Base-by-base conservation (phyloP, 1,140 invertebrate species). In the Drosophila yakuba region DNA sequence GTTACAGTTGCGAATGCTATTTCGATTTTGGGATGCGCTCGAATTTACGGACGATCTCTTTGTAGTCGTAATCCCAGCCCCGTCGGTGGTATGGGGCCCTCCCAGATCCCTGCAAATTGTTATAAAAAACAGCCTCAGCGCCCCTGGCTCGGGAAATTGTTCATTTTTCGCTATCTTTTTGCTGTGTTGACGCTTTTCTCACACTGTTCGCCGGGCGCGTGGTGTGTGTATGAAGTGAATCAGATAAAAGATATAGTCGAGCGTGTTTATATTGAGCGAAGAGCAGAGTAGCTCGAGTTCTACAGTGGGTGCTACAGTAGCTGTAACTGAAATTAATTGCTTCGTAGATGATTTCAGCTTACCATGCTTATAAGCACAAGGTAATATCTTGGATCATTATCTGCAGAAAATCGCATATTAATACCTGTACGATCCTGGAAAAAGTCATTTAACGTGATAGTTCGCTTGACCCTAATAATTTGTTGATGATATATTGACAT, bases 121-220 rank as follows among this genome's bases (percentile, higher is more conserved):
- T 86, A 86, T 86, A 89, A 88, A 86, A 88, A 83, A 88, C 80
- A 83, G 76, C 48, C 66, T 47, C 67, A 50, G 51, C 57, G 64
- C 72, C 57, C 50, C 43, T 38, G 43, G 58, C 47, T 74, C 12
- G 69, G 41, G 11, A 75, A 66, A 66, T 47, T 43, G 47, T 47
- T 66, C 45, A 12, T 44, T 52, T 36, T 39, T n/a, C 25, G 11
- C 32, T 48, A 32, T 48, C 50, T 52, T 63, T 60, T 72, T 77
- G 83, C 84, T 71, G 48, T 71, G 83, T 88, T 88, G 83, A 83
- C 83, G 83, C 76, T 86, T 88, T 86, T 86, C 74, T 89, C 63
- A 76, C 73, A 75, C 52, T 57, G 72, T 62, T 43, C 69, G 57
- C 45, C 50, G 41, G 78, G 62, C 82, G 82, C 83, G 82, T 86